Evolutionary conservation across 2,888 invertebrate species (phyloP), one percentile per base, ranked within the genome.

Genomic region (Lissonota sp.): DNA sequence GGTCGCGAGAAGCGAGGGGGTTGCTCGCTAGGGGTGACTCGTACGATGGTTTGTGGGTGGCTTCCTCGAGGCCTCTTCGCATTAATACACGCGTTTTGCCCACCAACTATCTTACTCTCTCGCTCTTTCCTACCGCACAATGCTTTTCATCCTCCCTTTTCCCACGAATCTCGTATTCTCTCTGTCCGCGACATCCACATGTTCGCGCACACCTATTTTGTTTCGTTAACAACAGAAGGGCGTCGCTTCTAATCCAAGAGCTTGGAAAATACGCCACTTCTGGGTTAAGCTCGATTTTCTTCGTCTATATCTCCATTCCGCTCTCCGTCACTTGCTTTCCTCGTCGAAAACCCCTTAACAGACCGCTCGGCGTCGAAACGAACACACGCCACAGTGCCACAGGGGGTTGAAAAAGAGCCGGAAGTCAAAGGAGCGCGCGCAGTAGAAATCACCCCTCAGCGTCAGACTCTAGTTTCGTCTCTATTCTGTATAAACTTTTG

Each of bases 281-380:
- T 26, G 26, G 26, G 26, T 26, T 26, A n/a, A n/a, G 26, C 49
- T 37, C 26, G 10, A n/a, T 5, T 39, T 26, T 14, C 57, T 12
- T 40, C 53, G 14, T 53, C 42, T 49, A 44, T 49, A 10, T n/a
- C 37, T 37, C 49, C 57, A 10, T 42, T 16, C 42, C 37, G 6
- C 37, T 67, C 55, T 57, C 53, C n/a, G 55, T 42, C 16, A 53
- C 64, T 49, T n/a, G 51, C 42, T 58, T 4, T 60, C 70, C 44
- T 69, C 69, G 58, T 62, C 75, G 74, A 42, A 58, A 60, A 63
- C 14, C 60, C 66, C 75, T 67, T 51, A 51, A 60, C 75, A 79
- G 74, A 75, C 74, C 79, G 79, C 64, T 66, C 70, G 75, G 79
- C 74, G 70, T 66, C 66, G 74, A 51, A 79, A 79, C 14, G 66